Base-by-base conservation (phyloP, 2,888 invertebrate genomes). In the Eilema caniola region DNA sequence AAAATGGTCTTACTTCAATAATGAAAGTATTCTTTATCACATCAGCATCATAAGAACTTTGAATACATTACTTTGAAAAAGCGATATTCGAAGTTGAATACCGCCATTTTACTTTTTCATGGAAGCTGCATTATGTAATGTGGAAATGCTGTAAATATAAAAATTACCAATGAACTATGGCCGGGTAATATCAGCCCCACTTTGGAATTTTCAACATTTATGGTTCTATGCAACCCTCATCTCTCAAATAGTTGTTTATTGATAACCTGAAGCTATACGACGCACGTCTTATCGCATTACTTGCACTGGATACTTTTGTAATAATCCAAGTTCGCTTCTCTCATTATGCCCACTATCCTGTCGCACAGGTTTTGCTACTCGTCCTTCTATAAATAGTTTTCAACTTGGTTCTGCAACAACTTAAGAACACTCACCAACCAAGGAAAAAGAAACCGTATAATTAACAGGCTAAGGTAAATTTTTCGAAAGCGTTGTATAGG, bases 351-450 rank as follows among this genome's bases (percentile, higher is more conserved):
- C 80, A 87, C 86, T 88, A 93, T 89, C 93, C 91, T 88, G 92
- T 88, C 85, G 83, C 88, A 90, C 93, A 91, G 90, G 93, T 93
- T 93, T 93, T 88, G 87, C 92, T 91, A 89, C 91, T 89, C 85
- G 89, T 89, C 87, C 86, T 87, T 89, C 93, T 94, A 93, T 92
- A 92, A 93, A 93, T 94, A 94, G 92, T 90, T 74, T 75, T 74
- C 70, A 74, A 60, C 28, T 74, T 69, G 78, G 69, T 71, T 66
- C 65, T 73, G 70, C 79, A 90, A 84, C 74, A 77, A 69, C 86
- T 70, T 77, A 84, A 72, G 73, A 71, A 63, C 67, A 69, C 23
- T 20, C 28, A 56, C 8, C 23, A 8, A 47, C 47, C 68, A 79
- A 69, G 66, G 70, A 41, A 89, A 85, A 85, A 70, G 80, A 64